phyloP scores from a whole-genome alignment of 2,888 invertebrate species.

The Tiphia femorata region DNA sequence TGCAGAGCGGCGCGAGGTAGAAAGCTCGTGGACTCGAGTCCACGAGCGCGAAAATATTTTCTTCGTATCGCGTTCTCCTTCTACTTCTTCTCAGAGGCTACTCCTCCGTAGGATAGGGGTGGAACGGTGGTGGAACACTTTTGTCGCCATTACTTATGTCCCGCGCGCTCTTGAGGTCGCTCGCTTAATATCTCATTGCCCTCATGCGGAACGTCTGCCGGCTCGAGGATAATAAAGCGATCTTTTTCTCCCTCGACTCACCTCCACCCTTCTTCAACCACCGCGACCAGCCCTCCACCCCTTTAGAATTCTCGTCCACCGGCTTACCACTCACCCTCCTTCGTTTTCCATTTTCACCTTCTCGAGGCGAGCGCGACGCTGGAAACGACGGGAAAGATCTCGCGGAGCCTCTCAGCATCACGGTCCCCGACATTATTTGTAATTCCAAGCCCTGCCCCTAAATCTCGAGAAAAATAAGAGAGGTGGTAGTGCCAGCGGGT shows the following conservation, averaged over 20 bases:
- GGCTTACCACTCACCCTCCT: too few relatives aligned
- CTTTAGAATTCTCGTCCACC: too few relatives aligned
- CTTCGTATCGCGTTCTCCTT: constrained; percentile 8
- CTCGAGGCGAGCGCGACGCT: too few relatives aligned
- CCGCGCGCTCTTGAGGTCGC: constrained; percentile 11
- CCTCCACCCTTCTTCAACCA: too few relatives aligned
- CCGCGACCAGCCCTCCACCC: too few relatives aligned
- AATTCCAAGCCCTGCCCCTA: too few relatives aligned
- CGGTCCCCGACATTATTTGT: too few relatives aligned
- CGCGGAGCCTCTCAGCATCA: too few relatives aligned
- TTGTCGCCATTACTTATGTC: constrained; percentile 26
- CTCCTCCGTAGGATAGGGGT: background rate
- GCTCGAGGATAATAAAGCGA: constrained; percentile 23
- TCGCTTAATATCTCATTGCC: constrained; percentile 17
- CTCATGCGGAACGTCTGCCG: constrained; percentile 6
- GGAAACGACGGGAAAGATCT: too few relatives aligned
- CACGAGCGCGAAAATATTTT: constrained; percentile 22
- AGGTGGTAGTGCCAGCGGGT: too few relatives aligned
- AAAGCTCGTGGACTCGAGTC: constrained; percentile 12
- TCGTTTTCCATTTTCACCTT: background rate
- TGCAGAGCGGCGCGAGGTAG: constrained; percentile 9
- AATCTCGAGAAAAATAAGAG: too few relatives aligned
- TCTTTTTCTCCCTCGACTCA: constrained; percentile 22
- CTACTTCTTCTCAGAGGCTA: constrained; percentile 4
- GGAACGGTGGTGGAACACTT: constrained; percentile 8